These are phyloP conservation scores for Petrocephalus schoutedeni DNA, from an alignment of 2,797 vertebrate genomes.

Conservation along the genomic window DNA sequence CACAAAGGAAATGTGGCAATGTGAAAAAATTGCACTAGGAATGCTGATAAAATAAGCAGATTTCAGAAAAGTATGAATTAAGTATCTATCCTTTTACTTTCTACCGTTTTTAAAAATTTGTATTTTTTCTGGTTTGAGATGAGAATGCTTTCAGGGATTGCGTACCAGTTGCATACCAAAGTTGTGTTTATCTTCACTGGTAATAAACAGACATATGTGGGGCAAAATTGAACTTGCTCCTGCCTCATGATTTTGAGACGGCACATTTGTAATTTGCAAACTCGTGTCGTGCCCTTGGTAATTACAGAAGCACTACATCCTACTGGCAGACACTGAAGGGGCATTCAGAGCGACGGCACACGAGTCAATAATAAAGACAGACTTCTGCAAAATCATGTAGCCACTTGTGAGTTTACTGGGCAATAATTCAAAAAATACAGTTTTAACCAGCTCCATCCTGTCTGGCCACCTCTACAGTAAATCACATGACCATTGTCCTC, in stretches of 20 bases:
- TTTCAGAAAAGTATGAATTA: conserved; percentile 43
- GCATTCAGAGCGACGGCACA: neutral
- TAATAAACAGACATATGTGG: conserved; percentile 54
- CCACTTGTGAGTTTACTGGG: neutral
- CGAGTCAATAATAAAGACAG: neutral
- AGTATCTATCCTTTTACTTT: conserved; percentile 56
- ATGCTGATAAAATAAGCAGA: conserved; percentile 42
- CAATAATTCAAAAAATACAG: neutral
- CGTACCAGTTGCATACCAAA: conserved; percentile 47
- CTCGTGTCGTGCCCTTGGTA: neutral
- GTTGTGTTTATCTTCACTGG: conserved; percentile 48
- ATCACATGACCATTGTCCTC: conserved; percentile 10
- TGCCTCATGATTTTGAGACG: conserved; percentile 37
- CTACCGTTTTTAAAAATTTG: conserved; percentile 37
- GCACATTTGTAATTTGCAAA: neutral
- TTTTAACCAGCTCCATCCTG: neutral
- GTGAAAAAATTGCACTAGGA: conserved; percentile 63
- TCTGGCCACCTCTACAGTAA: neutral
- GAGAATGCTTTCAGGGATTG: conserved; percentile 45
- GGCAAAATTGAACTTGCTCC: conserved; percentile 45
- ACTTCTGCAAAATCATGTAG: neutral
- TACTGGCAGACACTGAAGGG: neutral
- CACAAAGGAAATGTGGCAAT: conserved; percentile 37
- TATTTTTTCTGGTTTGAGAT: conserved; percentile 49
- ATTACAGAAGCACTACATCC: neutral